These are phyloP conservation scores for Phoxinus dragarum DNA, from an alignment of 2,797 vertebrate species.

Conservation along the genomic window DNA sequence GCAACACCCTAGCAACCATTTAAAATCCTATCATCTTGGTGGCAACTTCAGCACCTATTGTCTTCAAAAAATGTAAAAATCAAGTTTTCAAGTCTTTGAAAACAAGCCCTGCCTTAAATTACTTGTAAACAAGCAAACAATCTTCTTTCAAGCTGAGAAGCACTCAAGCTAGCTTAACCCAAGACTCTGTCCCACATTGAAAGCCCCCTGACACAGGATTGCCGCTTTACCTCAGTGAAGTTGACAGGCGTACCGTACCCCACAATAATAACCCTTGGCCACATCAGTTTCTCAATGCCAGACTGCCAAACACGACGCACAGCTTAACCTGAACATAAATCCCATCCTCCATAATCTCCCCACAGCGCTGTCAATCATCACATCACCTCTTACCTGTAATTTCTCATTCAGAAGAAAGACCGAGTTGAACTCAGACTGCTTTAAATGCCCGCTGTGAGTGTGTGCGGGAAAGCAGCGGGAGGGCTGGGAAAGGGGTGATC, in stretches of 20 bases:
- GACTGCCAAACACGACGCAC: constrained; percentile 39
- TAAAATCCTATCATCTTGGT: neutral
- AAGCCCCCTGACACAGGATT: constrained; percentile 31
- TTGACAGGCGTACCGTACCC: constrained; percentile 61
- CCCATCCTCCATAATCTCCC: constrained; percentile 73
- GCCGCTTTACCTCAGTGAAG: constrained; percentile 63
- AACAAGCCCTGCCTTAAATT: neutral
- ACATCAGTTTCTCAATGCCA: constrained; percentile 68
- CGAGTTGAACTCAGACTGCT: neutral
- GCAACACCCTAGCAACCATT: neutral
- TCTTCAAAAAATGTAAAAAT: neutral
- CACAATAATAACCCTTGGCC: constrained; percentile 69
- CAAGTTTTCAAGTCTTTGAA: neutral
- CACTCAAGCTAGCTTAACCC: neutral
- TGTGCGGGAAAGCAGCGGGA: neutral
- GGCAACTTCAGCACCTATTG: neutral
- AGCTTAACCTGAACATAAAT: constrained; percentile 61
- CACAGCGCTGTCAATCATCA: constrained; percentile 66
- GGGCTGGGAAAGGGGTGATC: neutral
- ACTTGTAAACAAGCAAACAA: neutral
- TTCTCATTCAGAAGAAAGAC: neutral
- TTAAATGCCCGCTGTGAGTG: neutral
- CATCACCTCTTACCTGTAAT: neutral
- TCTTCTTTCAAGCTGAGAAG: neutral
- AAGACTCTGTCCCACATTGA: neutral